phyloP scores from a whole-genome alignment of 2,797 vertebrate species.

The Pyrocephalus nanus region DNA sequence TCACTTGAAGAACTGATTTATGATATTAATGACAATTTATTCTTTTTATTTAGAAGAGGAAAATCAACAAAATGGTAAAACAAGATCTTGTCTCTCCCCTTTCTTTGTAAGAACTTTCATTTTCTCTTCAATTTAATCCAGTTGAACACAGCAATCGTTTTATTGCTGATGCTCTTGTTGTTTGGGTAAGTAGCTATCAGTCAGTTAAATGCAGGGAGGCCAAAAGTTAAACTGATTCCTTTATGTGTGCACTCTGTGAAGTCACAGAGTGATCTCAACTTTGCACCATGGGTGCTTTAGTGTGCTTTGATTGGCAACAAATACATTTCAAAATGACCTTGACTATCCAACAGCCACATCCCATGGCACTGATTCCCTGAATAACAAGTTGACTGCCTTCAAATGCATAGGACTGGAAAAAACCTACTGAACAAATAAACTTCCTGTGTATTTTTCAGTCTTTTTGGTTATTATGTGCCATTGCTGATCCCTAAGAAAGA shows the following conservation, averaged over 20 bases:
- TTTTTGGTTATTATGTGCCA: neutral
- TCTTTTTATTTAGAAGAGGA: neutral
- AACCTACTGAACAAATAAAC: neutral
- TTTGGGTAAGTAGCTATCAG: constrained; percentile 8
- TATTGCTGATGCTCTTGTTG: neutral
- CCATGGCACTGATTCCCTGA: neutral
- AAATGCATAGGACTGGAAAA: neutral
- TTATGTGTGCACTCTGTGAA: neutral
- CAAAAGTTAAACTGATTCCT: constrained; percentile 8
- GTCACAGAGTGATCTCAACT: neutral
- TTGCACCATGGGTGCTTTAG: neutral
- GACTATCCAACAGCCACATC: neutral
- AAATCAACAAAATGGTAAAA: neutral
- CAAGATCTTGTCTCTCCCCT: neutral
- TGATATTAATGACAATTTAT: neutral
- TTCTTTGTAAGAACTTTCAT: neutral
- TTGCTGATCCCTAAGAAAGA: neutral
- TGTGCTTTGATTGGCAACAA: neutral
- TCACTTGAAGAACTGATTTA: neutral
- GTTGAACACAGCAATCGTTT: neutral
- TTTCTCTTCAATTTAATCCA: neutral
- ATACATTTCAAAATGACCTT: neutral
- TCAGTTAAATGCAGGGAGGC: constrained; percentile 14
- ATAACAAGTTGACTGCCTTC: neutral
- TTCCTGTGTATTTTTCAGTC: neutral